phyloP scores from a whole-genome alignment of 1,140 invertebrate species.

The Camponotus vicinus region DNA sequence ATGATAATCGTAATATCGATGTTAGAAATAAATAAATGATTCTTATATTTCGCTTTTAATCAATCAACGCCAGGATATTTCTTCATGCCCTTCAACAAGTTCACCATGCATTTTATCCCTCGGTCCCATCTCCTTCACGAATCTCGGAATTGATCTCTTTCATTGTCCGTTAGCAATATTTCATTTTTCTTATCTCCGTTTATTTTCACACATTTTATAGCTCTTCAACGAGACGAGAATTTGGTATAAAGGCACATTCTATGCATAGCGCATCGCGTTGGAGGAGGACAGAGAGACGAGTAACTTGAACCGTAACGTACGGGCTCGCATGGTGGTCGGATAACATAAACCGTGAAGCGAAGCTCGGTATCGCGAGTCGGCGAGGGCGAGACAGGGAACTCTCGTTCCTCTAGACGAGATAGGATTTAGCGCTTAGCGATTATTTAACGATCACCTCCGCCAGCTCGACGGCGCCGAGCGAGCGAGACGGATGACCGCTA shows the following conservation, averaged over 20 bases:
- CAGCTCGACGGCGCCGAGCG: not conserved
- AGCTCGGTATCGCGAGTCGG: not conserved
- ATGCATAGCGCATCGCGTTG: not conserved
- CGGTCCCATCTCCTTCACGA: constrained; percentile 4
- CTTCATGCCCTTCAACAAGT: not conserved
- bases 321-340: constrained; percentile 21
- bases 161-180: not conserved
- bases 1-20: not conserved
- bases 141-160: not conserved
- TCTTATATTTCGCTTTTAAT: constrained; percentile 5
- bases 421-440: constrained; percentile 12
- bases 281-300: not conserved
- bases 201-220: not conserved
- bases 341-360: constrained; percentile 10
- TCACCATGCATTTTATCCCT: constrained; percentile 13
- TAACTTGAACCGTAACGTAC: constrained; percentile 35
- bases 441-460: constrained; percentile 17
- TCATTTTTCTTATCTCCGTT: not conserved
- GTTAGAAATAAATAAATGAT: not conserved
- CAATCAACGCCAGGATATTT: not conserved
- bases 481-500: constrained; percentile 11
- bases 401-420: constrained; percentile 13
- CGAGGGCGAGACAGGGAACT: not conserved
- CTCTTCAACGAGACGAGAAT: not conserved
- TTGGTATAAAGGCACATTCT: not conserved